A percentile compares a stretch with the other conserved stretches of the same genome.
phyloP scores from a whole-genome alignment of 2,888 invertebrate genomes.

The Ectropis crepuscularia region DNA sequence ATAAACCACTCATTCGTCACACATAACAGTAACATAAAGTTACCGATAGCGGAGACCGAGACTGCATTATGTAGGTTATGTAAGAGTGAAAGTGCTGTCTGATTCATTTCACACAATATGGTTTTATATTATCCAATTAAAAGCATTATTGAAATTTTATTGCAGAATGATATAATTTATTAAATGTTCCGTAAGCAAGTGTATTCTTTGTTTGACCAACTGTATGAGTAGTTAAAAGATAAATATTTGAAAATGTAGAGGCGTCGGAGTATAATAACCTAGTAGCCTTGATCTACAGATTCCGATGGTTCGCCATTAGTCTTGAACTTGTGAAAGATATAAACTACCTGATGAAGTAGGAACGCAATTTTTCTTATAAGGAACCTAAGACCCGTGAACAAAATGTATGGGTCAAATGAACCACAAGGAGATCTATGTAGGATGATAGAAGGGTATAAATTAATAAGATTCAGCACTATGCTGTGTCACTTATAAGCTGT shows the following conservation, averaged over 20 bases:
- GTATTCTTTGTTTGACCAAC: background rate
- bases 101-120: background rate
- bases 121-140: conserved; percentile 4
- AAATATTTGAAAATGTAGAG: conserved; percentile 1
- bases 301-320: too few relatives aligned
- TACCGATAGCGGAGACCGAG: background rate
- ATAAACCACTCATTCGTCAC: background rate
- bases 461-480: too few relatives aligned
- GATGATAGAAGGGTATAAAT: too few relatives aligned
- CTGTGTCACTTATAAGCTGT: too few relatives aligned
- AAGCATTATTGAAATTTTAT: conserved; percentile 1
- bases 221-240: background rate
- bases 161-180: background rate
- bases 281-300: too few relatives aligned
- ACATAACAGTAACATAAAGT: background rate
- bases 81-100: conserved; percentile 3
- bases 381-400: too few relatives aligned
- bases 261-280: too few relatives aligned
- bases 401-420: too few relatives aligned
- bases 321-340: too few relatives aligned
- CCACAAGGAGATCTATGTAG: too few relatives aligned
- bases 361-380: too few relatives aligned
- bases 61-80: conserved; percentile 1
- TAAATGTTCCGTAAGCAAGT: background rate
- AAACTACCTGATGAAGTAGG: too few relatives aligned